Conservation (phyloP, 2,113 vertebrate species). For the Otus sunia region DNA sequence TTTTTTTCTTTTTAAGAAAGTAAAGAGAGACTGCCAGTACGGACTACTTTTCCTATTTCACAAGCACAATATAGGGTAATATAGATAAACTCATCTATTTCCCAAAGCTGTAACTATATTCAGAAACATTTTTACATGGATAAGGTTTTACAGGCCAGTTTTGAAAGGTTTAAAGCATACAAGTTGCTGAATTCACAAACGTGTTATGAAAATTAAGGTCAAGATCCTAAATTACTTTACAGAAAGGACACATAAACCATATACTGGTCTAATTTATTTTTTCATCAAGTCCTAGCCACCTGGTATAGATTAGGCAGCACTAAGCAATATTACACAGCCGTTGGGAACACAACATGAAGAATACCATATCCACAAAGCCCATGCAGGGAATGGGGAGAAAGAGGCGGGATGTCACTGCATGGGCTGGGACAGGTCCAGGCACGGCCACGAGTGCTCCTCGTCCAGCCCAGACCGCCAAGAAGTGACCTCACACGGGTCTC, state of each 20-base stretch:
- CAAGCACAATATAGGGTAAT: neutral
- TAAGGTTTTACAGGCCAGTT: neutral
- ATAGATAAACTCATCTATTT: neutral
- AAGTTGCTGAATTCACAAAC: neutral
- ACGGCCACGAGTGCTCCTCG: neutral
- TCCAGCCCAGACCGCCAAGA: neutral
- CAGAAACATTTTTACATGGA: neutral
- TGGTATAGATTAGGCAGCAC: slow-evolving; percentile 36
- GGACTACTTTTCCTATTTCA: neutral
- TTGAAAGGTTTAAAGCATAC: neutral
- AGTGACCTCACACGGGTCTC: neutral
- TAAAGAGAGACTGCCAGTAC: neutral
- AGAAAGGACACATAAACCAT: slow-evolving; percentile 16
- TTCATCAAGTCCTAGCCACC: slow-evolving; percentile 22
- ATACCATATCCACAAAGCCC: neutral
- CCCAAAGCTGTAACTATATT: neutral
- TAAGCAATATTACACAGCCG: neutral
- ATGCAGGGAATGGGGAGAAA: neutral
- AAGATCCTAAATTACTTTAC: slow-evolving; percentile 6
- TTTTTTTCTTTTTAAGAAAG: neutral
- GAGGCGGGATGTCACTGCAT: neutral
- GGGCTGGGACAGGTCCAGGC: neutral
- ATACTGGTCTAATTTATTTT: neutral
- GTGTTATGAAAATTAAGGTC: neutral
- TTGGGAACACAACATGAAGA: neutral